Evolutionary conservation across 2,797 vertebrate genomes (phyloP).

Genomic region (Pantherophis alleghaniensis): DNA sequence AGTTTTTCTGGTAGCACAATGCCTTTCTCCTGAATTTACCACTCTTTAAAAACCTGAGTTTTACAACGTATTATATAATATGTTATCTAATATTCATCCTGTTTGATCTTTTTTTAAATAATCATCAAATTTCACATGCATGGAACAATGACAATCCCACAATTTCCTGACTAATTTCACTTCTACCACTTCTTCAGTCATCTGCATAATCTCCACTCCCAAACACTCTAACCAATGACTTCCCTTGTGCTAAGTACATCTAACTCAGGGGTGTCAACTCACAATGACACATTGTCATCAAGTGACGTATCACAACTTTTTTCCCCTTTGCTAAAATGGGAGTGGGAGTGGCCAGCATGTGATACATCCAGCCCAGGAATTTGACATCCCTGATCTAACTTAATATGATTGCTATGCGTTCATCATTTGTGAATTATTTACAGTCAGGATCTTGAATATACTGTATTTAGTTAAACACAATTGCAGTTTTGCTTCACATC

Average conservation of each 20-base stretch:
- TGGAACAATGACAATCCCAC: not conserved
- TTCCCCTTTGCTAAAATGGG: too few species aligned
- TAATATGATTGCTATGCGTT: not conserved
- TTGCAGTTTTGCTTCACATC: not conserved
- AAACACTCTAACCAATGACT: not conserved
- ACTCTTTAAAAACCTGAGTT: not conserved
- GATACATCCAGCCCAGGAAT: fast-evolving
- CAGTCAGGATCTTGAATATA: not conserved
- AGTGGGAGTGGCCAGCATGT: too few species aligned
- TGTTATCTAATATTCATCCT: not conserved
- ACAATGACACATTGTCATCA: too few species aligned
- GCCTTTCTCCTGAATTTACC: not conserved
- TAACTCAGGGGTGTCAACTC: not conserved
- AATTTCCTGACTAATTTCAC: not conserved
- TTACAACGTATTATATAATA: not conserved
- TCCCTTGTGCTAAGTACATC: not conserved
- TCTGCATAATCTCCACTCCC: not conserved
- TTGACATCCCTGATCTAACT: not conserved
- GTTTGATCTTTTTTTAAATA: not conserved
- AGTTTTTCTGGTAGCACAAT: not conserved
- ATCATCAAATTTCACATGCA: not conserved
- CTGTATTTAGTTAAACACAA: not conserved
- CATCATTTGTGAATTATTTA: not conserved
- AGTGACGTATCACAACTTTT: too few species aligned
- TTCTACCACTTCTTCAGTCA: not conserved